Evolutionary conservation across 2,113 vertebrate species (phyloP).

Genomic region (Ailuropoda melanoleuca): DNA sequence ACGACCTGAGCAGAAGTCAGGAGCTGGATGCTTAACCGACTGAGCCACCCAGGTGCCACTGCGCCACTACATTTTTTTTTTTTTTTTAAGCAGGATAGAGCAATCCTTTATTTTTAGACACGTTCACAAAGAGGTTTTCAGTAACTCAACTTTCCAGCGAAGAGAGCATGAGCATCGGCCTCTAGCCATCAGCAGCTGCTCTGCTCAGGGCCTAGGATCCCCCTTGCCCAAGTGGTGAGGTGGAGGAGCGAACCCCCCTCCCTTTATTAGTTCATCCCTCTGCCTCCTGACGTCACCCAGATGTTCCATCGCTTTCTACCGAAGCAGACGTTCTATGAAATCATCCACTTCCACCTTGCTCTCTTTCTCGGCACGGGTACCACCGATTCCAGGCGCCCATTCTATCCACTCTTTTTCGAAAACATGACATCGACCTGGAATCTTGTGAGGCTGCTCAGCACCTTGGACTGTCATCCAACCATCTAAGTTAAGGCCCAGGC

Average conservation of each 20-base stretch:
- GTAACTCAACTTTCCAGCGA: not conserved
- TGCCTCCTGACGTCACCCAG: constrained; percentile 85
- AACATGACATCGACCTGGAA: constrained; percentile 86
- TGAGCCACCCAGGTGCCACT: not conserved
- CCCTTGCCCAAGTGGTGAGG: constrained; percentile 83
- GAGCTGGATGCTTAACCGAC: not conserved
- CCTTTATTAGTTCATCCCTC: constrained; percentile 90
- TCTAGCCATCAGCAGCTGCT: not conserved
- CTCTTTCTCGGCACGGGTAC: constrained; percentile 88
- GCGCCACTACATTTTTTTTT: not conserved
- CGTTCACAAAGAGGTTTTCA: not conserved
- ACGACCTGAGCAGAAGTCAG: not conserved
- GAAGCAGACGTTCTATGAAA: constrained; percentile 91
- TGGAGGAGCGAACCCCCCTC: constrained; percentile 90
- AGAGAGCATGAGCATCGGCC: not conserved
- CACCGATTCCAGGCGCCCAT: constrained; percentile 90
- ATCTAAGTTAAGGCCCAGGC: constrained; percentile 89
- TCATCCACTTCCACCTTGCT: constrained; percentile 92
- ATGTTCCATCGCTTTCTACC: constrained; percentile 84
- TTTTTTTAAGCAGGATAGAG: not conserved
- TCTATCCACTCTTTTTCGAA: constrained; percentile 97
- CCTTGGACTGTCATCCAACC: constrained; percentile 88
- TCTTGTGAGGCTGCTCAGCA: constrained; percentile 83
- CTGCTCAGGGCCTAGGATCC: constrained; percentile 79
- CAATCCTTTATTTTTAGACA: constrained; percentile 67